phyloP scores from a whole-genome alignment of 1,140 invertebrate species.

The Zaprionus capensis region DNA sequence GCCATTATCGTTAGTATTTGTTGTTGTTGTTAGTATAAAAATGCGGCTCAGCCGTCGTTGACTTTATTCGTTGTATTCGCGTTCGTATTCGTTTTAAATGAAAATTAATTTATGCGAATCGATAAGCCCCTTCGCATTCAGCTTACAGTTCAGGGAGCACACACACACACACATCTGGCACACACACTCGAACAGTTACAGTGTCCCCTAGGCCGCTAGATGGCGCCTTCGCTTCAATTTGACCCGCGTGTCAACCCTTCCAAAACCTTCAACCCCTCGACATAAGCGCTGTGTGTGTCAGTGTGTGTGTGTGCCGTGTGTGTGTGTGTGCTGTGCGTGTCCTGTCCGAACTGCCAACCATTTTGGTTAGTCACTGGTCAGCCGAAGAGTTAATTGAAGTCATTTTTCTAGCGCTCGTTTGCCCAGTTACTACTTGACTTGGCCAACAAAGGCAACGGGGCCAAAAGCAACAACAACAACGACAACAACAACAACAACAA shows the following conservation, averaged over 20 bases:
- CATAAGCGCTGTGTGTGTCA: background rate
- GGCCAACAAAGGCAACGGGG: conserved; percentile 17
- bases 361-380: conserved; percentile 79
- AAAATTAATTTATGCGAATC: conserved; percentile 82
- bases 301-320: conserved; percentile 33
- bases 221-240: conserved; percentile 34
- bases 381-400: conserved; percentile 78
- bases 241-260: conserved; percentile 31
- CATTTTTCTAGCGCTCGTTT: conserved; percentile 76
- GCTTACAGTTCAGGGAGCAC: conserved; percentile 8
- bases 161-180: conserved; percentile 9
- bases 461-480: background rate
- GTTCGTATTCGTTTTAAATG: conserved; percentile 76
- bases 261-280: conserved; percentile 16
- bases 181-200: conserved; percentile 6
- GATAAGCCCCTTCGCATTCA: conserved; percentile 56
- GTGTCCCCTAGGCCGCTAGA: conserved; percentile 35
- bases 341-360: conserved; percentile 35
- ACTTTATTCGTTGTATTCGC: conserved; percentile 60
- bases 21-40: conserved; percentile 44
- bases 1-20: conserved; percentile 56
- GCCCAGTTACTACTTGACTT: conserved; percentile 40
- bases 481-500: background rate
- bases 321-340: conserved; percentile 59
- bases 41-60: conserved; percentile 57